Base-by-base conservation (phyloP, 2,797 vertebrate genomes). In the Clamator glandarius region DNA sequence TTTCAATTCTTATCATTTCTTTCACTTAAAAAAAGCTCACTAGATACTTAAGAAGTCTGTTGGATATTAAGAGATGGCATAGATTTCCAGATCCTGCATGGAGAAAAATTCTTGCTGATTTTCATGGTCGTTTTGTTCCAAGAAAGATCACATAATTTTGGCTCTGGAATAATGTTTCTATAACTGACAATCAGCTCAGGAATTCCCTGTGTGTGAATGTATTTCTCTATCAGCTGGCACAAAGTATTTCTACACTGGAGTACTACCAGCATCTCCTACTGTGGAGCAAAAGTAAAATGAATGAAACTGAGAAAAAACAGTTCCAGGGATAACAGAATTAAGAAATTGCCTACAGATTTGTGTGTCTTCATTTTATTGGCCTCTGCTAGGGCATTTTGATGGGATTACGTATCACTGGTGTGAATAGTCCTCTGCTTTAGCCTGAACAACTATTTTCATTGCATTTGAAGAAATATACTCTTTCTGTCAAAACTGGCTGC, bases 181-280 rank as follows among this genome's bases (percentile, higher is more conserved):
- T 84, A 86, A 84, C 78, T 80, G 84, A 41, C 74, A 86, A 82
- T 63, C 41, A 0, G 33, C 41, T 86, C 44, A 81, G 92, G 85
- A 93, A 88, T 91, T 95, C 87, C 92, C 97, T 98, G 96, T 95
- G 94, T 96, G 98, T 97, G 97, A 96, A 91, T 35, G 94, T 96
- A 97, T 78, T 93, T 93, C 59, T 88, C 48, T 63, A 10, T 90
- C 73, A 90, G 80, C 77, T 88, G 82, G 73, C 17, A 7, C 33
- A 25, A 46, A 19, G 33, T 50, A 36, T 79, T 88, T 75, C 57
- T 79, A 48, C 44, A 41, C 46, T 52, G 48, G n/a, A 90, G 31
- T 15, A 52, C 28, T 46, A 33, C 1, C 77, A 82, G 89, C 87
- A 94, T 67, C 67, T 95, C 70, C 80, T 82, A 94, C 19, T 79